Evolutionary conservation across 2,797 vertebrate genomes (phyloP), one percentile per base, ranked within the genome.

Genomic region (Heterohyrax brucei): DNA sequence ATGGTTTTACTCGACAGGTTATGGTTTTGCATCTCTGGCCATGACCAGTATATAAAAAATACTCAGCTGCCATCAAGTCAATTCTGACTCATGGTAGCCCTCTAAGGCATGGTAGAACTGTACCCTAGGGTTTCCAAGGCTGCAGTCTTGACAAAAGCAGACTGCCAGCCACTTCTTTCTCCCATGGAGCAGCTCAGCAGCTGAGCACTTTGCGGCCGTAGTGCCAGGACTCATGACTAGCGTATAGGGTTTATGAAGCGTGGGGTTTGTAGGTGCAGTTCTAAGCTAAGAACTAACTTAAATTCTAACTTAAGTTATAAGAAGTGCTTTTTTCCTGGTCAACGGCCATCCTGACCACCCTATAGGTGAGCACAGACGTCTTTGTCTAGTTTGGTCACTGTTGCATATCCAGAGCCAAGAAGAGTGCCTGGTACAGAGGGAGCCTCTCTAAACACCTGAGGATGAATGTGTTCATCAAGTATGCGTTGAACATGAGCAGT

Each of bases 361-460:
- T 28, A 0, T 26, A 56, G 24, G 16, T 26, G 4, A 62, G 44
- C 59, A 0, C 24, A 62, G 39, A 44, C 59, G 16, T 44, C 89
- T 59, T 16, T 64, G 68, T 39, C 64, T 21, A 2, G 39, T 59
- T 66, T 33, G 28, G 39, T 84, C 53, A 61, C 50, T 79, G 1
- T 24, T 66, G n/a, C 48, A 30, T 30, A 61, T 75, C 44, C 70
- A 56, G 77, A 50, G 28, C 59, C 13, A 26, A 80, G 30, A 84
- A 62, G n/a, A 81, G 21, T 28, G 21, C 46, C 76, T 26, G 24
- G 14, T 33, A 26, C 13, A 1, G 18, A 46, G 12, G 0, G 3
- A 18, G n/a, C 1, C 4, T 61, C 24, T 0, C 1, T 76, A 4
- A 7, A 10, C 53, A 50, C 7, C 75, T 10, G 30, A 73, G 1